Conservation (phyloP, 2,797 vertebrate genomes). For the Octomys mimax region DNA sequence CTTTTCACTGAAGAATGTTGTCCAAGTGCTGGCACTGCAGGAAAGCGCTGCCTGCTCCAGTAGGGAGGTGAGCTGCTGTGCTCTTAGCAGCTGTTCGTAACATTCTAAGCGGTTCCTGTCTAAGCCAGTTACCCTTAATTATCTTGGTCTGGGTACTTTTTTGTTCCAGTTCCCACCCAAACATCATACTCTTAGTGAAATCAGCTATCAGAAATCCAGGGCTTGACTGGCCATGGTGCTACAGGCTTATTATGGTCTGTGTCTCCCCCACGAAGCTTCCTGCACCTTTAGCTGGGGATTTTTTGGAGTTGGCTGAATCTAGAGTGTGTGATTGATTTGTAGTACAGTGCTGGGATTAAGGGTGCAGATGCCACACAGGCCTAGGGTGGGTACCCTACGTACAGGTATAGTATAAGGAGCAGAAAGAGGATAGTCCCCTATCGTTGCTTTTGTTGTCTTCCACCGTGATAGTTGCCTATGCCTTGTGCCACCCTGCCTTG, state of each 20-base stretch:
- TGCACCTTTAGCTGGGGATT: background rate
- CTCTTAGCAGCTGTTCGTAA: background rate
- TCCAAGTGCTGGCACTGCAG: background rate
- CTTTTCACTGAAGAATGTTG: constrained; percentile 48
- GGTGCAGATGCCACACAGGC: background rate
- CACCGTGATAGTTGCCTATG: background rate
- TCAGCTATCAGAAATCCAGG: background rate
- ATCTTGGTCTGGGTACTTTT: constrained; percentile 15
- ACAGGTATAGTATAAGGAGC: background rate
- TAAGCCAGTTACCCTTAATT: constrained; percentile 27
- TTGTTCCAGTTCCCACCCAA: background rate
- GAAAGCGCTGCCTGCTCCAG: background rate
- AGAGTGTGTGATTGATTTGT: background rate
- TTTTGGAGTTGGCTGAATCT: background rate
- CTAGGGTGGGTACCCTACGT: background rate
- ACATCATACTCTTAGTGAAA: constrained; percentile 29
- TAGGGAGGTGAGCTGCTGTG: background rate
- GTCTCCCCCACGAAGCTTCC: background rate
- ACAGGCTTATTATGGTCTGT: background rate
- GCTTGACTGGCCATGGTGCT: background rate
- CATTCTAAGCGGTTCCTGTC: background rate
- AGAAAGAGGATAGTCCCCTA: background rate
- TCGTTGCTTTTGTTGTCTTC: background rate
- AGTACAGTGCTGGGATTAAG: background rate
- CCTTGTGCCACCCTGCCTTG: background rate